A percentile compares a stretch with the other conserved stretches of the same genome.
phyloP scores from a whole-genome alignment of 2,797 vertebrate species.

The Cryptoprocta ferox region DNA sequence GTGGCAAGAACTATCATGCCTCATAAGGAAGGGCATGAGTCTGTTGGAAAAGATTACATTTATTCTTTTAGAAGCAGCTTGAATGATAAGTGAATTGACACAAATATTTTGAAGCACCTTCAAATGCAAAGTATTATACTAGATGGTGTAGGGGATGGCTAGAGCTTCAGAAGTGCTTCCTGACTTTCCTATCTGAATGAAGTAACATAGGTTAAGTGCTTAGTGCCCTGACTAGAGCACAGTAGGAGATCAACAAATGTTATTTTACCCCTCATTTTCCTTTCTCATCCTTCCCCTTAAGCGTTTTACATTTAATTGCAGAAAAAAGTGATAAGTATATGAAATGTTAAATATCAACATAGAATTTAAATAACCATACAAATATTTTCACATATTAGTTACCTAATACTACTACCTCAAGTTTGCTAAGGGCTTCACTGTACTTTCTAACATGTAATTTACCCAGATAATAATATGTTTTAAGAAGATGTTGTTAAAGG shows the following conservation, averaged over 20 bases:
- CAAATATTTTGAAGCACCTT: background rate
- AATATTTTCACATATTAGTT: constrained; percentile 36
- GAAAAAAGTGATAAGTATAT: background rate
- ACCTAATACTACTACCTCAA: background rate
- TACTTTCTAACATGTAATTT: background rate
- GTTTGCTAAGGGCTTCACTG: background rate
- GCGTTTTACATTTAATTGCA: constrained; percentile 37
- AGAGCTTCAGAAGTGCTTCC: background rate
- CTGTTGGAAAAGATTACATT: background rate
- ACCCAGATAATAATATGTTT: background rate
- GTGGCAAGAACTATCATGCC: background rate
- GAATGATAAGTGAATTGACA: background rate
- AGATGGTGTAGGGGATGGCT: background rate
- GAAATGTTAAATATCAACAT: constrained; percentile 16
- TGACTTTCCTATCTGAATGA: background rate
- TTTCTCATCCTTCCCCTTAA: background rate
- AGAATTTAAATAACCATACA: constrained; percentile 29
- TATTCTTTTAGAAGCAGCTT: background rate
- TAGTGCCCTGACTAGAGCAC: background rate
- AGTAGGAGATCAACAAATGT: background rate
- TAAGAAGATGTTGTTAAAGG: background rate
- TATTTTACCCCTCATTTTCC: background rate
- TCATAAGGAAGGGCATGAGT: background rate
- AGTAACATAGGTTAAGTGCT: background rate
- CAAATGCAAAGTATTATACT: background rate